Base-by-base conservation (phyloP, 2,797 vertebrate species). In the Oceanodroma leucorhoa region DNA sequence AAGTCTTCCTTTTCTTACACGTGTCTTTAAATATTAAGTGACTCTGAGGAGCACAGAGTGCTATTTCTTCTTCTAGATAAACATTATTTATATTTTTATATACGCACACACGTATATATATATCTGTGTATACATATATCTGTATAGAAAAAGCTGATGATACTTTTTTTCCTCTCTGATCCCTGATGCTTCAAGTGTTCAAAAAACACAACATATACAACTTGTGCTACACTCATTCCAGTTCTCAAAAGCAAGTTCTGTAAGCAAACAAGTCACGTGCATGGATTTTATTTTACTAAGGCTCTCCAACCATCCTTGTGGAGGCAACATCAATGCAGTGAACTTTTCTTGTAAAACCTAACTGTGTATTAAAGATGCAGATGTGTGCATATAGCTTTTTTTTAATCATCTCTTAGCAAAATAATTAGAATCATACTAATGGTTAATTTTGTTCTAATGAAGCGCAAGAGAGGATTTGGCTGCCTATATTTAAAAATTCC, bases 1-100 rank as follows among this genome's bases (percentile, higher is more conserved):
- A 98, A 99, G 99, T 99, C 45, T 81, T 81, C 62, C 45, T 81
- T 73, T 70, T 30, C 50, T 54, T 45, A 38, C 2, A 11, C 41
- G 19, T 11, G 5, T n/a, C 77, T 91, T 51, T 11, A 78, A 48
- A 32, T 30, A 29, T 21, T 29, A 29, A 46, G 32, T 45, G 21
- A 41, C 14, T 27, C 45, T 48, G 82, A 71, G 75, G 53, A 36
- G 36, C 54, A 75, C 38, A 16, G 21, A 43, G 32, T 62, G 36
- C 34, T 58, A 3, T 19, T 87, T 17, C 32, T 75, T 76, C 30
- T 38, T n/a, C 46, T 60, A 36, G 10, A 26, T 17, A 36, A 90
- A 43, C 16, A 22, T n/a, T n/a, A 7, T 57, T 64, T 50, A 9
- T 34, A 8, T 24, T n/a, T 80, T 5, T 24, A 1, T 54, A 34